Evolutionary conservation across 2,888 invertebrate species (phyloP).

Genomic region (Nephrotoma guestfalica): DNA sequence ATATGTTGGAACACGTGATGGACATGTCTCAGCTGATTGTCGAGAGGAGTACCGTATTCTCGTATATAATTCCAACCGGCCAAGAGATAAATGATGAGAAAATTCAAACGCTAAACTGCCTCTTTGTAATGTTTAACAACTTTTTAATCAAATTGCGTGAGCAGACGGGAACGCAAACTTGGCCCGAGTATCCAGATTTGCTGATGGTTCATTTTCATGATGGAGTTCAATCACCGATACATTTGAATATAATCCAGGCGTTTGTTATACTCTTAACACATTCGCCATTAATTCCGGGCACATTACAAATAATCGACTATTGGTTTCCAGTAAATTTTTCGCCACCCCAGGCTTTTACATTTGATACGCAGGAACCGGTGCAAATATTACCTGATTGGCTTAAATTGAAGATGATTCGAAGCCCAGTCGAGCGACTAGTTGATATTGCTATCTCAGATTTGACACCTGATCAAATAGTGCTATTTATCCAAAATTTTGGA

Average conservation of each 20-base stretch:
- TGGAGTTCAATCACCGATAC: constrained; percentile 28
- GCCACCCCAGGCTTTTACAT: constrained; percentile 62
- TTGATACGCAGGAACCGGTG: constrained; percentile 69
- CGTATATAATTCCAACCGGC: constrained; percentile 50
- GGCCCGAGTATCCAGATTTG: constrained; percentile 31
- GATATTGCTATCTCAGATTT: constrained; percentile 76
- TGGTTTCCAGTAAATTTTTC: constrained; percentile 70
- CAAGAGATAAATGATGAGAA: constrained; percentile 24
- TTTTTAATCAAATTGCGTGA: constrained; percentile 52
- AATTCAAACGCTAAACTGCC: constrained; percentile 49
- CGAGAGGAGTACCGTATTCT: constrained; percentile 75
- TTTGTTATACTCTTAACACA: constrained; percentile 69
- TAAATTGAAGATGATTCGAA: constrained; percentile 77
- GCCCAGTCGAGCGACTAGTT: constrained; percentile 64
- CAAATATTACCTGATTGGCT: constrained; percentile 90
- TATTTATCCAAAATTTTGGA: constrained; percentile 93
- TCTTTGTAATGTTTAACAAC: constrained; percentile 56
- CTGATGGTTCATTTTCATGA: constrained; percentile 32
- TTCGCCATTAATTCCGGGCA: constrained; percentile 36
- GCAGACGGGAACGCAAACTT: constrained; percentile 27
- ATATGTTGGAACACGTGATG: constrained; percentile 52
- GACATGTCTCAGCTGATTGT: constrained; percentile 86
- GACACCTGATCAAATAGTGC: constrained; percentile 74
- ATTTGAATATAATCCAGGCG: constrained; percentile 52
- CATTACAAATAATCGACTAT: constrained; percentile 49